Evolutionary conservation across 2,113 vertebrate genomes (phyloP).

Genomic region (Heptranchias perlo): DNA sequence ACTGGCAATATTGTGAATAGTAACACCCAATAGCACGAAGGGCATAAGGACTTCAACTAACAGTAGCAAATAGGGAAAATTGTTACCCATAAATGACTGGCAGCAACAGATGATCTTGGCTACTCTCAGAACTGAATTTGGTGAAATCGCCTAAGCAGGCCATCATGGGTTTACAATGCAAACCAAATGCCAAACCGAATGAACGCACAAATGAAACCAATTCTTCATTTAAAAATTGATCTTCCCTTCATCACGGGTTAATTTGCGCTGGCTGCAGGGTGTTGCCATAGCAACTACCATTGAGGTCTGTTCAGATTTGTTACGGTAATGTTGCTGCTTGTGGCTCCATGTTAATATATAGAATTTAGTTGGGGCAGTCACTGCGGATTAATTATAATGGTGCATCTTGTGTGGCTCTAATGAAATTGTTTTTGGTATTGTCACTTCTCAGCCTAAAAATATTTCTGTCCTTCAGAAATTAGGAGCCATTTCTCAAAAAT

Average conservation of each 20-base stretch:
- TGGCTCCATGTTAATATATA: neutral
- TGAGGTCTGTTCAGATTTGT: neutral
- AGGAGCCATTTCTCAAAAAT: too few species aligned
- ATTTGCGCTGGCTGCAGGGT: neutral
- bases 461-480: neutral
- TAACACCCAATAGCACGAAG: too few species aligned
- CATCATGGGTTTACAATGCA: neutral
- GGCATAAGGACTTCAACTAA: too few species aligned
- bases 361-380: neutral
- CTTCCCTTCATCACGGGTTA: neutral
- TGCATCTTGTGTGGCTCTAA: neutral
- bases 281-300: neutral
- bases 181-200: neutral
- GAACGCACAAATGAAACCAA: neutral
- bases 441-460: neutral
- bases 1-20: too few species aligned
- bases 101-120: too few species aligned
- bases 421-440: neutral
- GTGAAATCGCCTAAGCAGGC: too few species aligned
- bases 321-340: neutral
- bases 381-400: neutral
- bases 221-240: neutral
- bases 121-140: too few species aligned
- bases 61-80: too few species aligned
- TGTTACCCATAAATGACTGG: too few species aligned